Percentiles rank a stretch among this genome's conserved stretches.
phyloP scores from a whole-genome alignment of 2,888 invertebrate species.

The Thalpophila matura region DNA sequence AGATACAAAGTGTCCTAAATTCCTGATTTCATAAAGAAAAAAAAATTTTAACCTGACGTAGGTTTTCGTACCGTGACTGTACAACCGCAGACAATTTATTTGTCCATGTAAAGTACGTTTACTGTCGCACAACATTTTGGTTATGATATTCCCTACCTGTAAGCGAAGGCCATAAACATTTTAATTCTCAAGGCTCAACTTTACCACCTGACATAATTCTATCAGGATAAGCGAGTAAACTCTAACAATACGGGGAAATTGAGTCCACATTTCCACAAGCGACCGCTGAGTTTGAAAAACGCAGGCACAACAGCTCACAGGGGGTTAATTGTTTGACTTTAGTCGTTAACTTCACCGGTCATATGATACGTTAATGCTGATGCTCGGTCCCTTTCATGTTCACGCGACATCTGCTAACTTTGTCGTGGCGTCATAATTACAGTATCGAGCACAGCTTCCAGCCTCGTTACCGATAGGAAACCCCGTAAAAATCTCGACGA shows the following conservation, averaged over 20 bases:
- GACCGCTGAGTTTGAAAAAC: slow-evolving; percentile 72
- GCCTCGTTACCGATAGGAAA: slow-evolving; percentile 64
- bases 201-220: slow-evolving; percentile 62
- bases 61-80: no score
- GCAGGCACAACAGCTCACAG: slow-evolving; percentile 70
- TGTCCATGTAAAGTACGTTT: slow-evolving; percentile 49
- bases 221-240: slow-evolving; percentile 60
- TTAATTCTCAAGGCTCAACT: slow-evolving; percentile 65
- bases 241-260: slow-evolving; percentile 66
- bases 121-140: slow-evolving; percentile 58
- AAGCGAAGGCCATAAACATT: slow-evolving; percentile 56
- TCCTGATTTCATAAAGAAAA: no score
- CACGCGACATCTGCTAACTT: slow-evolving; percentile 65
- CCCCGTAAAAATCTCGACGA: slow-evolving; percentile 67
- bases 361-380: slow-evolving; percentile 77
- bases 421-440: slow-evolving; percentile 68
- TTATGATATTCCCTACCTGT: slow-evolving; percentile 53
- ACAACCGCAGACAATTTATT: slow-evolving; percentile 48
- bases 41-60: no score
- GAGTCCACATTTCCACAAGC: slow-evolving; percentile 65
- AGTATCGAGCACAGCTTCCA: slow-evolving; percentile 63
- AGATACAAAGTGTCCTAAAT: no score
- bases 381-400: slow-evolving; percentile 65
- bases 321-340: slow-evolving; percentile 84
- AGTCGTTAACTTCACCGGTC: slow-evolving; percentile 76